A percentile compares a stretch with the other conserved stretches of the same genome.
Conservation (phyloP, 1,140 invertebrate genomes). For the Harlomillsia oculata region DNA sequence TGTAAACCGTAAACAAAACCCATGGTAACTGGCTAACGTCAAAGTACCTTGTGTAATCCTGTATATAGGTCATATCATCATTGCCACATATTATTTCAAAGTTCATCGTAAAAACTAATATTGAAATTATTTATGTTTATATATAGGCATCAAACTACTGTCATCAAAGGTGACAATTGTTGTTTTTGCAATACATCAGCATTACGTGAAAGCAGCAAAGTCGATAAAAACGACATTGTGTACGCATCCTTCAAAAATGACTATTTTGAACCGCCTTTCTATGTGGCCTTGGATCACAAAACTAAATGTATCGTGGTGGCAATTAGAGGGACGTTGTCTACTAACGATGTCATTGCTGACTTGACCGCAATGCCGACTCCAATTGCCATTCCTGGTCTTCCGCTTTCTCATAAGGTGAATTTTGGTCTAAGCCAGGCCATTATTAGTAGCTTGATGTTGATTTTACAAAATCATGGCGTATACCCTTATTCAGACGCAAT, state of each 20-base stretch:
- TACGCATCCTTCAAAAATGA: constrained; percentile 23
- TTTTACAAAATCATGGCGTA: neutral
- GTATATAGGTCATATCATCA: neutral
- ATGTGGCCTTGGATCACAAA: constrained; percentile 72
- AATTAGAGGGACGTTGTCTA: constrained; percentile 73
- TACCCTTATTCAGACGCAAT: neutral
- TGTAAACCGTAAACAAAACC: neutral
- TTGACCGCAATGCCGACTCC: constrained; percentile 65
- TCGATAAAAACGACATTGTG: constrained; percentile 13
- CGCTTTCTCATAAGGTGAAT: constrained; percentile 51
- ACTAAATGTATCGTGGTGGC: constrained; percentile 69
- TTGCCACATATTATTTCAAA: neutral
- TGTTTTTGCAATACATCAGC: constrained; percentile 78
- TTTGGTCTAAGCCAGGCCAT: neutral
- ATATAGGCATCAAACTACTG: constrained; percentile 46
- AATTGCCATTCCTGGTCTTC: constrained; percentile 61
- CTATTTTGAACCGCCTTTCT: constrained; percentile 54
- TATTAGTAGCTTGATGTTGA: neutral
- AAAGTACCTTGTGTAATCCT: constrained; percentile 1
- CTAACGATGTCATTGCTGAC: constrained; percentile 80
- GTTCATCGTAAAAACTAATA: neutral
- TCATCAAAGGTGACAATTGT: constrained; percentile 74
- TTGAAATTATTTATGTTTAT: neutral
- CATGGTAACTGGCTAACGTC: neutral
- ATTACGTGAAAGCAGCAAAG: constrained; percentile 58